Conservation (phyloP, 2,113 vertebrate genomes). For the Zosterops borbonicus region DNA sequence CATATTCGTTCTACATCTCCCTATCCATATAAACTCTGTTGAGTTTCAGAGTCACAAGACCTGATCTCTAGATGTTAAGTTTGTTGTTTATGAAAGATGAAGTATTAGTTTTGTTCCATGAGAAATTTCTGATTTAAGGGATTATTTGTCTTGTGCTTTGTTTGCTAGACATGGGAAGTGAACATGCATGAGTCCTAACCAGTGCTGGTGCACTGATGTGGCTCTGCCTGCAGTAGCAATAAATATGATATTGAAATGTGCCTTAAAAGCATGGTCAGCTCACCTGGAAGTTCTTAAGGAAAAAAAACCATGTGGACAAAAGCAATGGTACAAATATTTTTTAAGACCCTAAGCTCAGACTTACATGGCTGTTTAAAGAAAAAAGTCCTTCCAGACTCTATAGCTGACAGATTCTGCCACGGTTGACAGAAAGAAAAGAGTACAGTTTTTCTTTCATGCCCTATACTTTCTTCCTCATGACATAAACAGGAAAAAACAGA, state of each 20-base stretch:
- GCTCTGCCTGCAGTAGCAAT: background rate
- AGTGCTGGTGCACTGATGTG: background rate
- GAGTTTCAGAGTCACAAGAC: background rate
- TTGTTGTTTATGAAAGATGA: background rate
- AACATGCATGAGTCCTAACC: background rate
- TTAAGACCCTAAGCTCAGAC: background rate
- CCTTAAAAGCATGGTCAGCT: background rate
- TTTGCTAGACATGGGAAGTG: background rate
- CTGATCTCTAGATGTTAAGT: background rate
- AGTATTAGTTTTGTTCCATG: background rate
- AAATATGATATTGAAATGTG: background rate
- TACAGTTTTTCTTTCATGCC: background rate
- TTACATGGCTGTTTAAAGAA: background rate
- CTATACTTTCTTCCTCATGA: background rate
- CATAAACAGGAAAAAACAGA: background rate
- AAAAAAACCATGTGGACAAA: background rate
- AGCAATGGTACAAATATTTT: background rate
- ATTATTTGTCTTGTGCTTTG: background rate
- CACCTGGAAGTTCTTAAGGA: background rate
- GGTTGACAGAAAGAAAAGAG: background rate
- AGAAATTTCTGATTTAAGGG: background rate
- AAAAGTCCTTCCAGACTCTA: background rate
- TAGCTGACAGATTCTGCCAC: background rate
- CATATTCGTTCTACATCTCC: background rate
- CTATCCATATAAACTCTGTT: background rate